Conservation (phyloP, 2,888 invertebrate genomes). For the Lasioglossum calceatum region DNA sequence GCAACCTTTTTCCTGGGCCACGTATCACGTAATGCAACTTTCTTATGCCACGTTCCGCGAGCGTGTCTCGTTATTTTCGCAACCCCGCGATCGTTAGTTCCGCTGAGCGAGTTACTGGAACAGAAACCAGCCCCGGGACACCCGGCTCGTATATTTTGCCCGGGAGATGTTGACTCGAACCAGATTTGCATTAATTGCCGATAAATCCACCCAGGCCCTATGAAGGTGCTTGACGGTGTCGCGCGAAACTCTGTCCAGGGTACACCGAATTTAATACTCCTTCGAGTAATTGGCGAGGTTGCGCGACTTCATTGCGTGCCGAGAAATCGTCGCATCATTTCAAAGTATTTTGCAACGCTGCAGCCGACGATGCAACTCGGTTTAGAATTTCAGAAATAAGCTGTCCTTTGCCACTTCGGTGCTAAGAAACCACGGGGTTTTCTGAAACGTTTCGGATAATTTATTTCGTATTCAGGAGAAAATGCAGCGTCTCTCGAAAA, state of each 20-base stretch:
- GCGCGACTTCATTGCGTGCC: neutral
- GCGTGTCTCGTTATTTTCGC: conserved; percentile 47
- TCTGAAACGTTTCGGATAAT: no score
- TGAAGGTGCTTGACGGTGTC: neutral
- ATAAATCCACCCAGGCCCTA: conserved; percentile 20
- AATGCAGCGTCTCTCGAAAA: no score
- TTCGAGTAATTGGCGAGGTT: neutral
- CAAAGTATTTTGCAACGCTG: neutral
- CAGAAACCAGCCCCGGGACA: neutral
- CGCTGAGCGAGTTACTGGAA: conserved; percentile 2
- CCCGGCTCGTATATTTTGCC: conserved; percentile 7
- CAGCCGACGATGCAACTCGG: neutral
- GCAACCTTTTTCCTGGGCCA: conserved; percentile 10
- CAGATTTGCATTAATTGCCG: conserved; percentile 30
- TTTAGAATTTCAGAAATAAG: neutral
- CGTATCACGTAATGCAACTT: conserved; percentile 32
- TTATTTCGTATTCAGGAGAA: no score
- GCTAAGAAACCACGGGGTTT: neutral
- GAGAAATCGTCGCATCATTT: neutral
- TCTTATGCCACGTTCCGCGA: conserved; percentile 27
- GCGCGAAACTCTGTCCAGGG: neutral
- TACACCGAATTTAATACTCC: neutral
- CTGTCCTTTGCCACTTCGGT: neutral
- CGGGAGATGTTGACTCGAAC: conserved; percentile 19
- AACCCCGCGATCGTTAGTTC: conserved; percentile 52